Conservation (phyloP, 2,888 invertebrate genomes). For the Strigamia crassipes region DNA sequence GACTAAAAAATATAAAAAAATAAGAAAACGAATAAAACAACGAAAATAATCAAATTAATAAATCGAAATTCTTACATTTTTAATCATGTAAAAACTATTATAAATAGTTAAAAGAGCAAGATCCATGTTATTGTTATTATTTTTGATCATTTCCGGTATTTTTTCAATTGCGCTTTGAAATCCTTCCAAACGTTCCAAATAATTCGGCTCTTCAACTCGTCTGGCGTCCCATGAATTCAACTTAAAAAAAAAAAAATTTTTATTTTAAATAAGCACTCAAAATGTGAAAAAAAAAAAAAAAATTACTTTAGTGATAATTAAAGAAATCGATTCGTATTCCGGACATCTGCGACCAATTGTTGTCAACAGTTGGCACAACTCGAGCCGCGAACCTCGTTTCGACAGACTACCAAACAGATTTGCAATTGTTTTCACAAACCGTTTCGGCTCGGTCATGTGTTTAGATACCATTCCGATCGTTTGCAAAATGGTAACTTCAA, state of each 20-base stretch:
- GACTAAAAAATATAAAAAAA: conserved; percentile 61
- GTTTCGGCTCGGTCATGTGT: not conserved
- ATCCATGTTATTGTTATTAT: conserved; percentile 70
- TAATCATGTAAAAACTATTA: conserved; percentile 79
- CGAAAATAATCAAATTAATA: not conserved
- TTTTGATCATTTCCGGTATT: conserved; percentile 61
- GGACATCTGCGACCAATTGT: conserved; percentile 61
- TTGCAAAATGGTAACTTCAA: not conserved
- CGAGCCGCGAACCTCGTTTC: conserved; percentile 65
- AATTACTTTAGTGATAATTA: not conserved
- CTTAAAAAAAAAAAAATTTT: conserved; percentile 57
- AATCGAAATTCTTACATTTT: conserved; percentile 60
- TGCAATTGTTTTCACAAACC: conserved; percentile 18
- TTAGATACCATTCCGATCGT: not conserved
- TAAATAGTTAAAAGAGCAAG: conserved; percentile 71
- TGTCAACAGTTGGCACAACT: conserved; percentile 68
- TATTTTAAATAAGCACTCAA: not conserved
- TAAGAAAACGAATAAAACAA: conserved; percentile 39
- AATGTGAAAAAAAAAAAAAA: not conserved
- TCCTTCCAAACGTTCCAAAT: conserved; percentile 76
- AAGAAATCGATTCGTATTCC: conserved; percentile 53
- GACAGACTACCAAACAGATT: conserved; percentile 62
- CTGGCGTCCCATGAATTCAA: conserved; percentile 85
- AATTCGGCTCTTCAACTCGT: conserved; percentile 94
- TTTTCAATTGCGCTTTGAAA: conserved; percentile 71